Evolutionary conservation across 2,888 invertebrate species (phyloP), one percentile per base, ranked within the genome.

Genomic region (Eustalomyia histrio): DNA sequence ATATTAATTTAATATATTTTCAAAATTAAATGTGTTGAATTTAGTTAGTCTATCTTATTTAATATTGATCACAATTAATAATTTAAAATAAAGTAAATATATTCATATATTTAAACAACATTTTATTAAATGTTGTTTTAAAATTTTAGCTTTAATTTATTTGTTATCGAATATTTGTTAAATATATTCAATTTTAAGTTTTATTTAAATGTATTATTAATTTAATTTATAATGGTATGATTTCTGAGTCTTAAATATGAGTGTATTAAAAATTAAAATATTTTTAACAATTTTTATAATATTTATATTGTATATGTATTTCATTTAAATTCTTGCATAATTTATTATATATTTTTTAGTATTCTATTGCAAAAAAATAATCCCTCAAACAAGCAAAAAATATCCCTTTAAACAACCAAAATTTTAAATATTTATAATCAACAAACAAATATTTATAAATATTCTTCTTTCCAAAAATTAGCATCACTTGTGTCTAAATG

Each of bases 61-160:
- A 64, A 24, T 63, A 52, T 50, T 35, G 57, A 58, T 76, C 69
- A 69, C 76, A 72, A 71, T 65, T 65, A 76, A 33, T 64, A 61
- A 35, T 53, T 35, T 55, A 0, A 61, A 14, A 53, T 10, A 14
- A 33, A 47, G 18, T 14, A 47, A n/a, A n/a, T 47, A 47, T 17
- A 16, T 47, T 24, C 6, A n/a, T 60, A 21, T 58, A 21, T 21
- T n/a, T 50, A 24, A 24, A 53, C 65, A 21, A 53, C 52, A 43
- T 64, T 76, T 50, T 17, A 9, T 24, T 7, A 63, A 52, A 61
- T 61, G 18, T 64, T 65, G 1, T 53, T 17, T n/a, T 55, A 43
- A 63, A 76, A 52, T 60, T 33, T 65, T 78, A 78, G 78, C 71
- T 72, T 72, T 78, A 78, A 78, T 78, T 78, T 60, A 65, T 71